These are phyloP conservation scores for Podarcis lilfordi DNA, from an alignment of 2,797 vertebrate species.

Conservation along the genomic window DNA sequence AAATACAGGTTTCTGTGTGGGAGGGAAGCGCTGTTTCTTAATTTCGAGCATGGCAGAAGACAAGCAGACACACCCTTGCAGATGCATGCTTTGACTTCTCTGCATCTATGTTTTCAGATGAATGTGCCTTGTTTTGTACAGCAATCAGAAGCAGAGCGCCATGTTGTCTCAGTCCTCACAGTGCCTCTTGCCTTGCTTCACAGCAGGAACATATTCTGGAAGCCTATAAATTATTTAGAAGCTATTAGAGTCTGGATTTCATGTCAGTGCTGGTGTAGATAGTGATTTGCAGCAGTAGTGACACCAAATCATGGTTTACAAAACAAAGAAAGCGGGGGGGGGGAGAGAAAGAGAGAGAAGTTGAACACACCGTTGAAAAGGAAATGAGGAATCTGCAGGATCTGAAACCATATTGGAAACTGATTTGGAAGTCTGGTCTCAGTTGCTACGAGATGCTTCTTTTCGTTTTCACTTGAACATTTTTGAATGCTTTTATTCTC, in stretches of 20 bases:
- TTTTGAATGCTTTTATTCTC: conserved; percentile 44
- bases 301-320: conserved; percentile 25
- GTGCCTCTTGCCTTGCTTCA: conserved; percentile 16
- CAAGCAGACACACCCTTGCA: background rate
- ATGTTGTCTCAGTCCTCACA: rapidly evolving
- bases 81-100: background rate
- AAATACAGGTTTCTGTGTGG: background rate
- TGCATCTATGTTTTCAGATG: background rate
- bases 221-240: conserved; percentile 9
- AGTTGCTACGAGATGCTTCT: background rate
- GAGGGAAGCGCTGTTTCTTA: background rate
- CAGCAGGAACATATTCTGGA: conserved; percentile 37
- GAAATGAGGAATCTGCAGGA: conserved; percentile 9
- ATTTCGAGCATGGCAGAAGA: background rate
- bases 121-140: background rate
- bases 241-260: conserved; percentile 39
- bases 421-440: conserved; percentile 53
- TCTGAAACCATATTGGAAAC: conserved; percentile 49
- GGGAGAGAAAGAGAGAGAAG: background rate
- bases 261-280: conserved; percentile 23
- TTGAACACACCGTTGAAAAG: background rate
- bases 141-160: background rate
- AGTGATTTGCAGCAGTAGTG: conserved; percentile 32
- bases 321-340: background rate
- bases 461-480: conserved; percentile 35